Evolutionary conservation across 1,140 invertebrate species (phyloP), one percentile per base, ranked within the genome.

Genomic region (Piezodorus guildinii): DNA sequence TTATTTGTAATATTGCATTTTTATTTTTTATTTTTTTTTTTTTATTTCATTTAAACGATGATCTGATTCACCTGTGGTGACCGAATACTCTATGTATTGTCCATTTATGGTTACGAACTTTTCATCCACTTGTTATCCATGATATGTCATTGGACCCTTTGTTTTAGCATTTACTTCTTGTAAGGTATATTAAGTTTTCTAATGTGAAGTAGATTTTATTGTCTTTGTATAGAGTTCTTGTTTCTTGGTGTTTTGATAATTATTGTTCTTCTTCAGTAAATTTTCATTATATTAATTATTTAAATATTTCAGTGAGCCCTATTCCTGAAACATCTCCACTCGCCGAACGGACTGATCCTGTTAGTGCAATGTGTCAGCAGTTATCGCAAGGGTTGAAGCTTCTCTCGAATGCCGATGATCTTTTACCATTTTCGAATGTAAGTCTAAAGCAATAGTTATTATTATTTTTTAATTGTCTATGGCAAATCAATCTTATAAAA

Each of bases 341-440:
- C 63, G 78, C 72, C 66, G 78, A 75, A 64, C 75, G 74, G n/a
- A 80, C 79, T 15, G 86, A 91, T 73, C 84, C 86, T 17, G 89
- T 94, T 21, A 87, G 88, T 67, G 87, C 88, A 65, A 84, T 93
- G 79, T 94, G 90, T 76, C 88, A 92, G 74, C 88, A 94, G 72
- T 77, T 94, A 39, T 87, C 88, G 39, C 86, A 86, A 73, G 90
- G 89, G 17, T 77, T 94, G 17, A 86, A 86, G 34, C 78, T 91
- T 64, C 79, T 94, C 6, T 85, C 85, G 3, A 83, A 84, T 66
- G 85, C 77, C 69, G 86, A 85, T 68, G 69, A 69, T 52, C 58
- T 68, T 21, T 59, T 52, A 51, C 54, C 62, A 10, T 56, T 56
- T 56, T 23, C 52, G 1, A 56, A 56, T 56, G 52, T 56, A 56